phyloP scores from a whole-genome alignment of 35 echinoderm and acorn worm genomes.

The Ophiothrix spiculata region DNA sequence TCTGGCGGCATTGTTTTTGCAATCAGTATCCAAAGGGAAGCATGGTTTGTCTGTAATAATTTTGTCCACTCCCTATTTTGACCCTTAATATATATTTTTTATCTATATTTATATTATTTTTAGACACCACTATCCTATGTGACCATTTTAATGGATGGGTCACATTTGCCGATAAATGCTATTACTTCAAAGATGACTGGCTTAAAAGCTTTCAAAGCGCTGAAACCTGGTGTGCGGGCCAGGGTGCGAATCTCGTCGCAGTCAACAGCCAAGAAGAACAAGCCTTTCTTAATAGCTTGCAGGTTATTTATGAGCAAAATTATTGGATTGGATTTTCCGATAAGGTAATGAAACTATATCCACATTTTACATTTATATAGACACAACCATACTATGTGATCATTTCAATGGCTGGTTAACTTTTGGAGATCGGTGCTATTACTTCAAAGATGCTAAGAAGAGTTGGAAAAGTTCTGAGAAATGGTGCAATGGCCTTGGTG shows the following conservation, averaged over 20 bases:
- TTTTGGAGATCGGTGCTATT: background rate
- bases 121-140: background rate
- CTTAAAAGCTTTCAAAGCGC: background rate
- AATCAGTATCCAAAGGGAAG: too few species aligned
- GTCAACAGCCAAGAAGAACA: background rate
- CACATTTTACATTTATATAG: background rate
- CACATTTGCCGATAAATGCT: background rate
- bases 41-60: too few species aligned
- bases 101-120: too few species aligned
- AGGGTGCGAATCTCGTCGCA: background rate
- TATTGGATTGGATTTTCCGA: background rate
- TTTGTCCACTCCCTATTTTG: too few species aligned
- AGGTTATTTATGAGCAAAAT: background rate
- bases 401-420: background rate
- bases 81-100: too few species aligned
- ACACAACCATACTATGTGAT: slow-evolving; percentile 3
- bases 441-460: background rate
- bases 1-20: too few species aligned
- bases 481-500: background rate
- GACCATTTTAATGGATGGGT: background rate
- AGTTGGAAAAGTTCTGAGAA: background rate
- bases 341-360: background rate
- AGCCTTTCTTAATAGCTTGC: background rate
- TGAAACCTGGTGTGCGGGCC: background rate
- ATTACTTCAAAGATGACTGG: slow-evolving; percentile 1